Evolutionary conservation across 2,797 vertebrate species (phyloP), one percentile per base, ranked within the genome.

Genomic region (Brachyalestes nurse): DNA sequence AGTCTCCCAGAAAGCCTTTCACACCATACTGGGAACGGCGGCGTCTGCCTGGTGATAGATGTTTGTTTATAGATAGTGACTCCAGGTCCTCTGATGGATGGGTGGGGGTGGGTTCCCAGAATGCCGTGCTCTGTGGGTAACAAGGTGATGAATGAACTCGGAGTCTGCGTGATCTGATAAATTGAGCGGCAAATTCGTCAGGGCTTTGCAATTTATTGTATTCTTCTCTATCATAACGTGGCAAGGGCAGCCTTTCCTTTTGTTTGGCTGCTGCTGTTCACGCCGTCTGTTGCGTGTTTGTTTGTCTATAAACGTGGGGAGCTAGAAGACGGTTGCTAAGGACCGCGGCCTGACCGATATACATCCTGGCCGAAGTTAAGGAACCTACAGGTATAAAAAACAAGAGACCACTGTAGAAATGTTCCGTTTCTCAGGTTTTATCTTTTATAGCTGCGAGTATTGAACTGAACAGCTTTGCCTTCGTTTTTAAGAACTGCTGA

Each of bases 61-160:
- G 40, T 84, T 82, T 90, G 17, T 87, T 91, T 90, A 81, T 85
- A 87, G 89, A 88, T 78, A 85, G 64, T 83, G 88, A 73, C 83
- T 88, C 83, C 38, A 85, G 89, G 86, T 53, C 49, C 87, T 49
- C 77, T 93, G 92, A 94, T 89, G 89, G 91, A 92, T 88, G 88
- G 87, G 88, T 78, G 84, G 78, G 60, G 55, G 53, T 85, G 86
- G 83, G 86, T 91, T 87, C 87, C 49, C 85, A 81, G 75, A 91
- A 75, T 78, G 70, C 65, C 21, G 0, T 19, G 91, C 92, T 91
- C 86, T 72, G 64, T 47, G 64, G 72, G 80, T 86, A 84, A 90
- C 91, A 87, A 88, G 78, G 67, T 91, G 89, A 93, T 89, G 86
- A 88, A 92, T 92, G 86, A 58, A 84, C 72, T 57, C 0, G 16